phyloP scores from a whole-genome alignment of 35 echinoderm and acorn worm species.

The Holothuria glaberrima region DNA sequence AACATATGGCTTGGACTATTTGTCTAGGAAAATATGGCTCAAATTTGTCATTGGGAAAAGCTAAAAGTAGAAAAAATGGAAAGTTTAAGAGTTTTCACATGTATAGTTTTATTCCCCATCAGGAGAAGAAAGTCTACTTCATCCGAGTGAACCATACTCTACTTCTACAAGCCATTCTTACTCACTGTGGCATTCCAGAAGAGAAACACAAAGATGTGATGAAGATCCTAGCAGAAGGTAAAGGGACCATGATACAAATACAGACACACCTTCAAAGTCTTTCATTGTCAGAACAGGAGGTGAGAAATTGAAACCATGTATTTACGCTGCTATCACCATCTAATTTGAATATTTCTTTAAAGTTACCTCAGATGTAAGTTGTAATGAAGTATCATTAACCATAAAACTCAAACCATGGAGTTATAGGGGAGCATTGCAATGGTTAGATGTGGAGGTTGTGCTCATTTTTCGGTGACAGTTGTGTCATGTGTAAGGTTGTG shows the following conservation, averaged over 20 bases:
- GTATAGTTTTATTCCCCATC: not conserved
- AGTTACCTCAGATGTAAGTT: too few species aligned
- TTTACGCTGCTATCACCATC: not conserved
- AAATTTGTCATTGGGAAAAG: too few species aligned
- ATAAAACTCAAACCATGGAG: not conserved
- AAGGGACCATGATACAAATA: conserved; percentile 75
- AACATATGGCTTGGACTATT: too few species aligned
- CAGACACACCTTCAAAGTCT: conserved; percentile 86
- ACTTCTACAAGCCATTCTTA: conserved; percentile 80
- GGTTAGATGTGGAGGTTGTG: too few species aligned
- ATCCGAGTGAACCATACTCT: conserved; percentile 88
- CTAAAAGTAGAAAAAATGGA: not conserved
- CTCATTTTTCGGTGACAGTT: too few species aligned
- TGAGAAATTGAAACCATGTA: not conserved
- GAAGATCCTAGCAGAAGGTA: conserved; percentile 78
- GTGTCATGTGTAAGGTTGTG: too few species aligned
- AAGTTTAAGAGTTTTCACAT: not conserved
- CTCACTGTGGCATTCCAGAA: conserved; percentile 83
- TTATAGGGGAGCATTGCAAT: too few species aligned
- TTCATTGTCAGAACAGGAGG: conserved; percentile 88
- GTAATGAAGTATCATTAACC: too few species aligned
- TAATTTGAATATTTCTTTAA: too few species aligned
- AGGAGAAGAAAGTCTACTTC: conserved; percentile 69
- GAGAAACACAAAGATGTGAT: conserved; percentile 80
- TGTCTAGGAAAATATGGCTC: too few species aligned